Evolutionary conservation across 1,140 invertebrate genomes (phyloP).

Genomic region (Wiebesia pumilae): DNA sequence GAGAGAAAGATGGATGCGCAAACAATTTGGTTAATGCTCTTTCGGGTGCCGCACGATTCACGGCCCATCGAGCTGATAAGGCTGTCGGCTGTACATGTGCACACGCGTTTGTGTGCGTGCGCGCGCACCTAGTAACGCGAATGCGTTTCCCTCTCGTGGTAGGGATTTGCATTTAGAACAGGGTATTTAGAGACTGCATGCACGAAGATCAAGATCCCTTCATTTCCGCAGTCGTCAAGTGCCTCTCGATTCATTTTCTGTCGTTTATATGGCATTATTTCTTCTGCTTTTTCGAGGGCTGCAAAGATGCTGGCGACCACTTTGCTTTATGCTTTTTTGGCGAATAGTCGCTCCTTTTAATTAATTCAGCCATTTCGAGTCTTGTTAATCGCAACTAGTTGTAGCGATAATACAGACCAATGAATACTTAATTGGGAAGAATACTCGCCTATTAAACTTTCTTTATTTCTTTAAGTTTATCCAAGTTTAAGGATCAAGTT

Average conservation of each 20-base stretch:
- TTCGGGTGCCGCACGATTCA: slow-evolving; percentile 24
- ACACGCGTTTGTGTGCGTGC: slow-evolving; percentile 25
- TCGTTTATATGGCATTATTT: background rate
- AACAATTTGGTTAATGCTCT: slow-evolving; percentile 63
- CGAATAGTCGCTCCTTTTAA: too few relatives aligned
- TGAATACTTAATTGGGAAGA: too few relatives aligned
- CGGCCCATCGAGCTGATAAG: slow-evolving; percentile 57
- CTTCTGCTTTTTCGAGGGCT: background rate
- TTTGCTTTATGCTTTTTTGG: too few relatives aligned
- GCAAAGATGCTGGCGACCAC: background rate
- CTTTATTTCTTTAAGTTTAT: too few relatives aligned
- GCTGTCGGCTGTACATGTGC: slow-evolving; percentile 1
- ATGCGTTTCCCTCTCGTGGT: slow-evolving; percentile 53
- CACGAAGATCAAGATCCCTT: slow-evolving; percentile 46
- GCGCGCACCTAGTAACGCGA: background rate
- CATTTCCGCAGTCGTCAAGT: slow-evolving; percentile 45
- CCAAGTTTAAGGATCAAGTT: too few relatives aligned
- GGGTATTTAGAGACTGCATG: slow-evolving; percentile 56
- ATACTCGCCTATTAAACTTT: too few relatives aligned
- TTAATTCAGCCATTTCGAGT: too few relatives aligned
- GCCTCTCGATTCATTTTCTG: background rate
- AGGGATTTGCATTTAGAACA: slow-evolving; percentile 65
- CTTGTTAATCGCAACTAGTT: too few relatives aligned
- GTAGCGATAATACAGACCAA: too few relatives aligned
- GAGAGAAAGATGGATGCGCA: slow-evolving; percentile 38